These are phyloP conservation scores for Apteryx mantelli DNA, from an alignment of 2,113 vertebrate genomes.

Conservation along the genomic window DNA sequence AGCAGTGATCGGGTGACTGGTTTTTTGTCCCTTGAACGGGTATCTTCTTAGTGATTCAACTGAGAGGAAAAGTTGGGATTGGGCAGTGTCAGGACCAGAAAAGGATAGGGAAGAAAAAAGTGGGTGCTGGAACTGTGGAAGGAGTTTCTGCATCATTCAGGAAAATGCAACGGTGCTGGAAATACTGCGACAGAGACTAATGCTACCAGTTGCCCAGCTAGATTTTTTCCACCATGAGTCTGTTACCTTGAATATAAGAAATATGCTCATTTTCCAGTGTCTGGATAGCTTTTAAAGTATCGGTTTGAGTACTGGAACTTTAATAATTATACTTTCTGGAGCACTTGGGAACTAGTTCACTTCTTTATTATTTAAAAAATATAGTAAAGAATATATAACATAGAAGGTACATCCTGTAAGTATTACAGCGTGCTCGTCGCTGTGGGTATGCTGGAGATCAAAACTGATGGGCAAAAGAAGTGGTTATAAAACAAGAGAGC, in stretches of 20 bases:
- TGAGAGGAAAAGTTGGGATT: not conserved
- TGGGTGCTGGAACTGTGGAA: constrained; percentile 21
- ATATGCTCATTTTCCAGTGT: constrained; percentile 46
- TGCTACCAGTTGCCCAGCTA: constrained; percentile 44
- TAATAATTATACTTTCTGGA: constrained; percentile 14
- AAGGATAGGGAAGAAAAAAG: not conserved
- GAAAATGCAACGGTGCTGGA: constrained; percentile 50
- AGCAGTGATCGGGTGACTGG: accelerated
- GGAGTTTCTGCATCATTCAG: constrained; percentile 31
- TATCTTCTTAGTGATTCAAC: not conserved
- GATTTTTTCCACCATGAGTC: constrained; percentile 64
- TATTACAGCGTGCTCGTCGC: not conserved
- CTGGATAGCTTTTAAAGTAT: constrained; percentile 22
- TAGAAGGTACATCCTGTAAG: not conserved
- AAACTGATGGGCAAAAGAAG: not conserved
- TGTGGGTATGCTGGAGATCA: not conserved
- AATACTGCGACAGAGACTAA: constrained; percentile 36
- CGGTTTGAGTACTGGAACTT: constrained; percentile 13
- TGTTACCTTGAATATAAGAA: constrained; percentile 46
- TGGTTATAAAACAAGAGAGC: not conserved
- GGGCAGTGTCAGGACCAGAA: not conserved
- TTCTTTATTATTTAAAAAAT: not conserved
- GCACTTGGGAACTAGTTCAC: not conserved
- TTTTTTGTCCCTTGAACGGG: too few species aligned
- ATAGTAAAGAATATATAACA: not conserved